A percentile compares a stretch with the other conserved stretches of the same genome.
Evolutionary conservation across 2,113 vertebrate species (phyloP).

Genomic region (Apteryx owenii): DNA sequence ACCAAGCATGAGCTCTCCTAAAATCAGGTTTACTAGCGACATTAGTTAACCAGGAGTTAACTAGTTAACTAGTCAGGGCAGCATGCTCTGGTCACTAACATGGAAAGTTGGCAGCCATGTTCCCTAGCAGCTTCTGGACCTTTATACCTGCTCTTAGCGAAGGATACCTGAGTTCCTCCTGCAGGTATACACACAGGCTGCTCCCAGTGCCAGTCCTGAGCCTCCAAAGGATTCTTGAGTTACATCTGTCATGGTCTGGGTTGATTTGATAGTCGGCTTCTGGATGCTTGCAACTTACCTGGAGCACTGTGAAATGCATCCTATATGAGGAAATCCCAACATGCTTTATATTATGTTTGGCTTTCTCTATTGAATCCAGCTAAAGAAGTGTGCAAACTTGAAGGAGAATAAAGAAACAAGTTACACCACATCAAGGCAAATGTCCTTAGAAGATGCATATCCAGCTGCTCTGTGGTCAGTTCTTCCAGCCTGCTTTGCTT

Average conservation of each 20-base stretch:
- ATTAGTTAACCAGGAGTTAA: neutral
- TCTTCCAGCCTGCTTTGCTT: neutral
- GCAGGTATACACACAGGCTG: neutral
- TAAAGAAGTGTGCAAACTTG: constrained; percentile 14
- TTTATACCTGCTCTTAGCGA: fast-evolving
- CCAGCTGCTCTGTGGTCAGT: neutral
- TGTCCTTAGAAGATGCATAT: neutral
- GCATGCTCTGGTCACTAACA: neutral
- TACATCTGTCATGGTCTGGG: neutral
- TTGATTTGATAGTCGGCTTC: neutral
- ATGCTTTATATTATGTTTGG: constrained; percentile 2
- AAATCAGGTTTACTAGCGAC: neutral
- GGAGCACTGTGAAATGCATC: neutral
- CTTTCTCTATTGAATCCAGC: constrained; percentile 23
- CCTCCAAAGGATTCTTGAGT: neutral
- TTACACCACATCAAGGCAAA: neutral
- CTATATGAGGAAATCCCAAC: constrained; percentile 29
- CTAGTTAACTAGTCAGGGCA: neutral
- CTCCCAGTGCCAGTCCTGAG: neutral
- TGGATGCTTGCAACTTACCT: neutral
- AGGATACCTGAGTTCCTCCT: neutral
- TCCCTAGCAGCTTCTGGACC: neutral
- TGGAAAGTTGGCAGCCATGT: neutral
- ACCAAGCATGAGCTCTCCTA: neutral
- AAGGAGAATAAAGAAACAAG: neutral